These are phyloP conservation scores for Philhelius pedissequus DNA, from an alignment of 2,888 invertebrate genomes.

Conservation along the genomic window DNA sequence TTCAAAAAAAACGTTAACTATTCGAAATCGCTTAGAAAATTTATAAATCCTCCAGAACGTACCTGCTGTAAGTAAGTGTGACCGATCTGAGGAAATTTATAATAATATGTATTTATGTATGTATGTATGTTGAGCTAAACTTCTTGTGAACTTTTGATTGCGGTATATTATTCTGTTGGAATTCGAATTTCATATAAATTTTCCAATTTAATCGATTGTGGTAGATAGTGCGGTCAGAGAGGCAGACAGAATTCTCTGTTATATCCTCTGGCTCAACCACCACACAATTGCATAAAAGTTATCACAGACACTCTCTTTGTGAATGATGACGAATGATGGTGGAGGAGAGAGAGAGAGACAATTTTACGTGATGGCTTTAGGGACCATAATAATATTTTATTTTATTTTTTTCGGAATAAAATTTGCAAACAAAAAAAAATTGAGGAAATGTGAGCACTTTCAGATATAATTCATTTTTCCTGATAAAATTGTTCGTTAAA, in stretches of 20 bases:
- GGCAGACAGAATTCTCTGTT: not conserved
- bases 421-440: not conserved
- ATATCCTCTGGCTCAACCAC: too few species aligned
- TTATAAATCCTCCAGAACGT: conserved; percentile 54
- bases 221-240: not conserved
- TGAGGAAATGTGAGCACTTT: conserved; percentile 28
- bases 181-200: conserved; percentile 59
- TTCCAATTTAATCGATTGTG: conserved; percentile 55
- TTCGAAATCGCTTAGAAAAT: conserved; percentile 60
- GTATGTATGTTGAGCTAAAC: conserved; percentile 25
- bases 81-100: conserved; percentile 7
- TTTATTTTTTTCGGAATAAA: not conserved
- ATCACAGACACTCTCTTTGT: conserved; percentile 26
- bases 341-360: too few species aligned
- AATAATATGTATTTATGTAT: too few species aligned
- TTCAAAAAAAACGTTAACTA: conserved; percentile 47
- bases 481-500: conserved; percentile 43
- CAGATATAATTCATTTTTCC: conserved; percentile 33
- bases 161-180: conserved; percentile 26
- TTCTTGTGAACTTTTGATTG: conserved; percentile 60
- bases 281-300: conserved; percentile 13
- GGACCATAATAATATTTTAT: not conserved
- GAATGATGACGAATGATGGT: conserved; percentile 28
- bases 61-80: conserved; percentile 28
- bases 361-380: conserved; percentile 49